These are phyloP conservation scores for Eupithecia pulchellata DNA, from an alignment of 2,888 invertebrate genomes.

Conservation along the genomic window DNA sequence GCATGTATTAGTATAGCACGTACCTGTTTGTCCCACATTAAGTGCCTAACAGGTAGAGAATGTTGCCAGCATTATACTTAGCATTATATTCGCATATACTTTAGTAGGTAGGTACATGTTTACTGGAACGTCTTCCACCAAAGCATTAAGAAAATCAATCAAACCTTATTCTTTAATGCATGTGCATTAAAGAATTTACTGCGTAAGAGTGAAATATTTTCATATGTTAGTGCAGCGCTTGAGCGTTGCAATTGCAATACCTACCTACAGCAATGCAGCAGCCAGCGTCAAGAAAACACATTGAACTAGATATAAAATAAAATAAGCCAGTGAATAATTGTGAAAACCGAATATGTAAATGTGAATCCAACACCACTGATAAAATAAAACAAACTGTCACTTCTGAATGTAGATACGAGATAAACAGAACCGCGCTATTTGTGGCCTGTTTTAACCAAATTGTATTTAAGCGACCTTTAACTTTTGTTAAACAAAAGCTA, in stretches of 20 bases:
- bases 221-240: too few species aligned
- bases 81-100: too few species aligned
- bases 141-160: too few species aligned
- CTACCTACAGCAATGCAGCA: too few species aligned
- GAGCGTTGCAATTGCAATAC: too few species aligned
- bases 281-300: too few species aligned
- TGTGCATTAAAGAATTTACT: too few species aligned
- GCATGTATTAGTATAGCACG: not conserved
- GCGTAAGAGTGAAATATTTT: too few species aligned
- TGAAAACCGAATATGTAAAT: conserved; percentile 16
- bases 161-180: too few species aligned
- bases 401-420: conserved; percentile 11
- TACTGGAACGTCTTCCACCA: too few species aligned
- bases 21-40: not conserved
- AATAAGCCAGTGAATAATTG: conserved; percentile 1
- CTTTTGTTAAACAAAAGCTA: not conserved
- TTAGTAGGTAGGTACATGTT: too few species aligned
- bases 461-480: not conserved
- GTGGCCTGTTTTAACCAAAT: not conserved
- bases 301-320: not conserved
- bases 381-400: conserved; percentile 8
- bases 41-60: not conserved
- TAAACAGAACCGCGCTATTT: conserved; percentile 11
- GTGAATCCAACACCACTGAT: conserved; percentile 1
- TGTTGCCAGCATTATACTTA: not conserved